Base-by-base conservation (phyloP, 2,888 invertebrate genomes). In the Noctua janthina region DNA sequence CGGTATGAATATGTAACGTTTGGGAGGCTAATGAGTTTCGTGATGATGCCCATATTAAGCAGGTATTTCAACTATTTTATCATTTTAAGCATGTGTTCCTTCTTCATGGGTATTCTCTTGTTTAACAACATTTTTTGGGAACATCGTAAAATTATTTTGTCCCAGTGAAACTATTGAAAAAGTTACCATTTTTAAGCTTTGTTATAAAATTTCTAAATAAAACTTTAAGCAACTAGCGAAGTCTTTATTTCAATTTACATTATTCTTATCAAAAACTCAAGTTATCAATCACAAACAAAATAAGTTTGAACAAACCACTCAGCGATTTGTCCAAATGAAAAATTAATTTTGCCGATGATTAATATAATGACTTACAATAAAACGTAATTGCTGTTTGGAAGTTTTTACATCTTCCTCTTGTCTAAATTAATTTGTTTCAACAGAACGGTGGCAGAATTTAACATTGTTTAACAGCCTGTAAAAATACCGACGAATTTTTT, bases 271-370 rank as follows among this genome's bases (percentile, higher is more conserved):
- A 85, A 87, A 69, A 93, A 91, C 90, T 91, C 85, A 76, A 92
- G 91, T 91, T 94, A 96, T 96, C 95, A 94, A 96, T 96, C 95
- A 96, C 94, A 93, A 91, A 91, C 92, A 92, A 93, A 95, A 95
- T 94, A 94, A 95, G 95, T 96, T 95, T 94, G 94, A 94, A 94
- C 81, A 90, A 93, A 94, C 94, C 94, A 94, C 95, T 94, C 94
- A 92, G 94, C 93, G 95, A 97, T 97, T 96, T 96, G 96, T 96
- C 94, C 95, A 94, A 96, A 96, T 96, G 97, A 96, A 96, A 96
- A 96, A 97, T 97, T 96, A 96, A 96, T 96, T 96, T 96, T 93
- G 95, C 95, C 95, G 94, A 96, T 96, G 96, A 97, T 97, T 97
- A 96, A 96, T 96, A 94, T 96, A 96, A 97, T 96, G 95, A 93